phyloP scores from a whole-genome alignment of 1,140 invertebrate genomes.

The Sesamia nonagrioides region DNA sequence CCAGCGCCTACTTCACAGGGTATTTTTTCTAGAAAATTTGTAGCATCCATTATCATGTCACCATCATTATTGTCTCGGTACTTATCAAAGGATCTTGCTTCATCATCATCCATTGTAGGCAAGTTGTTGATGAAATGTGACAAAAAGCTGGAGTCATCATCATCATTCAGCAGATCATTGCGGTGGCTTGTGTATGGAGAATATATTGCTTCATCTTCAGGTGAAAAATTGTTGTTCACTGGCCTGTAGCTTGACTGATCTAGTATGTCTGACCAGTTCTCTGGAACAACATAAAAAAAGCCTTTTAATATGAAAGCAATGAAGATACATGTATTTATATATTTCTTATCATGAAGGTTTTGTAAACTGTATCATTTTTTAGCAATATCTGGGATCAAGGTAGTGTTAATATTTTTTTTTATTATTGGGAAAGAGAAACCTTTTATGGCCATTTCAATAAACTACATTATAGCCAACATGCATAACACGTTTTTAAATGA shows the following conservation, averaged over 20 bases:
- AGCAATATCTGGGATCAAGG: not conserved
- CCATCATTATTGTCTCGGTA: constrained; percentile 81
- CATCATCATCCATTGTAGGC: constrained; percentile 76
- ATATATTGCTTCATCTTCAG: constrained; percentile 82
- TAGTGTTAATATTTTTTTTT: not conserved
- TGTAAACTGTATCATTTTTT: not conserved
- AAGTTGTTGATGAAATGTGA: constrained; percentile 78
- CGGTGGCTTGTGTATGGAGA: constrained; percentile 76
- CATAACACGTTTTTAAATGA: too few relatives aligned
- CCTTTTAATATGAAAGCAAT: not conserved
- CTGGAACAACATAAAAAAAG: constrained; percentile 64
- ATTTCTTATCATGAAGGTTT: not conserved
- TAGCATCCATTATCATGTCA: constrained; percentile 85
- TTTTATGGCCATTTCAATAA: too few relatives aligned
- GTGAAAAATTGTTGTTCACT: constrained; percentile 75
- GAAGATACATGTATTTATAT: not conserved
- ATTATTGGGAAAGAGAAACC: not conserved
- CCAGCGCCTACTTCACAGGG: constrained; percentile 84
- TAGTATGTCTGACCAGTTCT: constrained; percentile 85
- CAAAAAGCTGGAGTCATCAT: constrained; percentile 76
- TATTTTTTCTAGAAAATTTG: constrained; percentile 81
- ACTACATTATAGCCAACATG: too few relatives aligned
- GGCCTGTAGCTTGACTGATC: constrained; percentile 83
- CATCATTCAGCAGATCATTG: constrained; percentile 72
- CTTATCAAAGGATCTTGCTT: constrained; percentile 74